Evolutionary conservation across 2,797 vertebrate species (phyloP).

Genomic region (Chaenodraco wilsoni): DNA sequence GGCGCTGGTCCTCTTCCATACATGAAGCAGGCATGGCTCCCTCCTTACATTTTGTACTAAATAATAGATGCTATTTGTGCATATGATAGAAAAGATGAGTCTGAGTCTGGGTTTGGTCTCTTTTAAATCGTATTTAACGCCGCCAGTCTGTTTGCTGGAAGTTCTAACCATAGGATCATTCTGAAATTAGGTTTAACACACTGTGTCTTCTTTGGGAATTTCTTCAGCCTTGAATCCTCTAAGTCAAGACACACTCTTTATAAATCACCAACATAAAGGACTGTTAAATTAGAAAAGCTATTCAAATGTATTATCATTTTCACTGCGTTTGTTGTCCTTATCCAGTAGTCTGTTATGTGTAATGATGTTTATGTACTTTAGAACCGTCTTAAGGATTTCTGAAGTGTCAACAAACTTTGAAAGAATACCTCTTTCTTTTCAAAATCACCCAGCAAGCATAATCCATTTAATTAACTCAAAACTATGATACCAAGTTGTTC

Average conservation of each 20-base stretch:
- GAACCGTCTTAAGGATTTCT: background rate
- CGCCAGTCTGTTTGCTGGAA: background rate
- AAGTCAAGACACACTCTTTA: too few species aligned
- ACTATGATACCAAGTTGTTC: background rate
- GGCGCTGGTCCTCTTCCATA: too few species aligned
- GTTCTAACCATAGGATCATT: background rate
- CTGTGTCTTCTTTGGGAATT: background rate
- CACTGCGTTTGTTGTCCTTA: background rate
- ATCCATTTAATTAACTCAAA: background rate
- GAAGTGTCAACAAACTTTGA: background rate
- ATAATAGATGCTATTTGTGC: too few species aligned
- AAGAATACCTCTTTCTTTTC: background rate
- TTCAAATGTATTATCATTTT: background rate
- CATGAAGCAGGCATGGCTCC: too few species aligned
- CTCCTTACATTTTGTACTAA: too few species aligned
- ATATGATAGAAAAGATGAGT: too few species aligned
- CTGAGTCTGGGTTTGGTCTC: too few species aligned
- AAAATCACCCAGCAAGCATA: background rate
- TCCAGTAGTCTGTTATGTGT: background rate
- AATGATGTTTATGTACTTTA: background rate
- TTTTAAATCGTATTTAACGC: background rate
- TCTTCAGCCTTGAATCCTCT: background rate
- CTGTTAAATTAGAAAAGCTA: background rate
- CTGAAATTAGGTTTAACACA: background rate
- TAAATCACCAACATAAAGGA: background rate